Conservation (phyloP, 2,113 vertebrate species). For the Euleptes europaea region DNA sequence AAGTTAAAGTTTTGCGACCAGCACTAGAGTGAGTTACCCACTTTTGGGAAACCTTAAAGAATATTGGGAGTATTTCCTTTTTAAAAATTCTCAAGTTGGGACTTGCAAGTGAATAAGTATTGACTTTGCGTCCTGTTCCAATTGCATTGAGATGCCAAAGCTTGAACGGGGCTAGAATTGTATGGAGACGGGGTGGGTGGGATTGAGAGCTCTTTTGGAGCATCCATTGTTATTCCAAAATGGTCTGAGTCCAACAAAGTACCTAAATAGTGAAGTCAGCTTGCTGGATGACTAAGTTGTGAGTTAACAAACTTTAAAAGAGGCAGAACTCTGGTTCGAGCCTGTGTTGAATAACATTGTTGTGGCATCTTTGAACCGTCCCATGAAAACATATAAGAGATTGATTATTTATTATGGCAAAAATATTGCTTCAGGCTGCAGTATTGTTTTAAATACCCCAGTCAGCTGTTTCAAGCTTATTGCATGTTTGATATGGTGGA, state of each 20-base stretch:
- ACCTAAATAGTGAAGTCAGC: neutral
- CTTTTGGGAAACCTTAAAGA: slow-evolving; percentile 10
- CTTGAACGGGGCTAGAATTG: neutral
- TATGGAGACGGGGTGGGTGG: too few relatives aligned
- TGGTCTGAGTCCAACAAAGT: too few relatives aligned
- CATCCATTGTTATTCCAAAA: neutral
- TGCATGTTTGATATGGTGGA: too few relatives aligned
- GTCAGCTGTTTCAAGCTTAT: too few relatives aligned
- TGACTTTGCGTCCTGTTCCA: neutral
- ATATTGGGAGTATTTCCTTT: neutral
- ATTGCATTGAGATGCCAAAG: neutral
- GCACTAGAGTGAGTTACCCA: slow-evolving; percentile 81
- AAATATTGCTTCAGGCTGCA: too few relatives aligned
- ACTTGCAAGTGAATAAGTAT: neutral
- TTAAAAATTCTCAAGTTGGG: neutral
- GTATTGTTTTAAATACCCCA: too few relatives aligned
- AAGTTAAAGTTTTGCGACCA: slow-evolving; percentile 85
- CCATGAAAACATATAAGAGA: too few relatives aligned
- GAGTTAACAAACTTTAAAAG: neutral
- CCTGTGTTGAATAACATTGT: neutral
- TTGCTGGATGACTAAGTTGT: neutral
- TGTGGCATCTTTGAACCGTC: too few relatives aligned
- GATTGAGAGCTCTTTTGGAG: neutral
- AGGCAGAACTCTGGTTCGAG: neutral
- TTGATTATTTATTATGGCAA: too few relatives aligned